Base-by-base conservation (phyloP, 2,797 vertebrate species). In the Graptemys geographica region DNA sequence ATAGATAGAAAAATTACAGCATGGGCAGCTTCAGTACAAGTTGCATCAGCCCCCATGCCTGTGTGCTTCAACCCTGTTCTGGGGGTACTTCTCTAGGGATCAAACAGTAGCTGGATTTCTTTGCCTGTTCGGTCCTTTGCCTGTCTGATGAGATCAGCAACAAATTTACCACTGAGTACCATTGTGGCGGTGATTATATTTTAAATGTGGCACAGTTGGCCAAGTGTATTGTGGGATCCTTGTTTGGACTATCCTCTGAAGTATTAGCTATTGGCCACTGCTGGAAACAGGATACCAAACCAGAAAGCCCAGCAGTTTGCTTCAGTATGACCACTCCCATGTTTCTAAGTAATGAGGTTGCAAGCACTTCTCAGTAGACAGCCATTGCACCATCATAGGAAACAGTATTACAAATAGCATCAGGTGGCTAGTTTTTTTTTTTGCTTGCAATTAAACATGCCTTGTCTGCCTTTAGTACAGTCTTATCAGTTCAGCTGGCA, bases 131-230 rank as follows among this genome's bases (percentile, higher is more conserved):
- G 5, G 21, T 88, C 84, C 79, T 79, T 8, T 62, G 55, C 12
- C 57, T 59, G 57, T 84, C 83, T n/a, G 12, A 89, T 57, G 44
- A 91, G 87, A 79, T 28, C 80, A 84, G 76, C 56, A 89, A 56
- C 0, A 52, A 10, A 25, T 47, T 65, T 81, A 3, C 1, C 13
- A 1, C 76, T 65, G 28, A 31, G 19, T 27, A 41, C 44, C n/a
- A 62, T 83, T 81, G 49, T 11, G 52, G 62, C 56, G 11, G 62
- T 13, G 86, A 33, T 87, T 95, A 82, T 88, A 57, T 53, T 91
- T 86, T 55, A 81, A 79, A 62, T 82, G 33, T 15, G 13, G 25
- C 81, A 16, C 41, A 27, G 83, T 89, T 88, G 47, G 44, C 81
- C 69, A 84, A 79, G 53, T 12, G 13, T 81, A 21, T 18, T 4